Conservation (phyloP, 2,888 invertebrate genomes). For the Thymelicus acteon region DNA sequence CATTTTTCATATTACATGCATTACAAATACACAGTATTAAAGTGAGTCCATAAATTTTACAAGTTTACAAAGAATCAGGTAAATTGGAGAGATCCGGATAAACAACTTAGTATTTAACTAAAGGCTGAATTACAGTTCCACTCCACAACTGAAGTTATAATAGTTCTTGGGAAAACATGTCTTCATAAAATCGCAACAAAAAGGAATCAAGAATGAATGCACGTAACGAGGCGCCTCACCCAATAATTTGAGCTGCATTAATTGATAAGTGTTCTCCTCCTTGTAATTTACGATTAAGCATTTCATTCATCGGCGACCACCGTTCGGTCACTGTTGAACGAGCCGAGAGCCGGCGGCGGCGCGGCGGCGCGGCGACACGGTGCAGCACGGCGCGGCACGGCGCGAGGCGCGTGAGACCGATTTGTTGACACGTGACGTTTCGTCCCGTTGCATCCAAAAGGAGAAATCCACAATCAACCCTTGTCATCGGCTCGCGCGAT, state of each 20-base stretch:
- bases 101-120: background rate
- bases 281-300: conserved; percentile 50
- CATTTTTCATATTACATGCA: too few relatives aligned
- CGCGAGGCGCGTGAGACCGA: conserved; percentile 51
- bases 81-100: too few relatives aligned
- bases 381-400: background rate
- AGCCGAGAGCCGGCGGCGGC: too few relatives aligned
- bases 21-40: too few relatives aligned
- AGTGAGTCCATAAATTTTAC: too few relatives aligned
- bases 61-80: too few relatives aligned
- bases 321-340: conserved; percentile 42
- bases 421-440: conserved; percentile 52
- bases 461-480: conserved; percentile 15
- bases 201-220: conserved; percentile 8
- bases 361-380: too few relatives aligned
- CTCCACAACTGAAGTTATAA: background rate
- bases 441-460: conserved; percentile 45
- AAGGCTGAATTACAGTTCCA: background rate
- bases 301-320: conserved; percentile 44
- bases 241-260: conserved; percentile 37
- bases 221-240: conserved; percentile 20
- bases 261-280: conserved; percentile 43
- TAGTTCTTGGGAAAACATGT: background rate
- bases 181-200: conserved; percentile 3
- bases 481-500: conserved; percentile 10